Evolutionary conservation across 2,113 vertebrate genomes (phyloP).

Genomic region (Siniperca knerii): DNA sequence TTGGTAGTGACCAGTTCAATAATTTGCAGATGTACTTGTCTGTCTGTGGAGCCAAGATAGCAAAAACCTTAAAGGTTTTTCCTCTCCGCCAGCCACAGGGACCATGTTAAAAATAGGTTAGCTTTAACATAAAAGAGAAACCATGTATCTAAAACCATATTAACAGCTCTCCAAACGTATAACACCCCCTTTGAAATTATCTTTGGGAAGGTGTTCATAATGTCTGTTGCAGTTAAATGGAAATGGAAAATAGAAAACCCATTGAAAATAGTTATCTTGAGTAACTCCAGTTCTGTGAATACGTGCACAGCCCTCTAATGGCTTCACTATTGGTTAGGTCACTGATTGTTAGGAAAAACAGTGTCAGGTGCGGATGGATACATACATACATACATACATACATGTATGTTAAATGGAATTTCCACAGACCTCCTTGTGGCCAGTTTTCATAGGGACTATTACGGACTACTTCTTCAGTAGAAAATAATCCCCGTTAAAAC

Average conservation of each 20-base stretch:
- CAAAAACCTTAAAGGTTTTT: slow-evolving; percentile 37
- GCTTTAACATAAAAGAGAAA: not conserved
- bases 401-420: not conserved
- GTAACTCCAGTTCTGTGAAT: not conserved
- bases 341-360: not conserved
- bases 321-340: not conserved
- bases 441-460: not conserved
- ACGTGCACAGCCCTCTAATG: not conserved
- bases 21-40: slow-evolving; percentile 13
- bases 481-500: not conserved
- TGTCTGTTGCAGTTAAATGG: not conserved
- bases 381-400: not conserved
- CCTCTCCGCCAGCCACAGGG: not conserved
- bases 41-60: slow-evolving; percentile 49
- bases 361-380: not conserved
- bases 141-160: not conserved
- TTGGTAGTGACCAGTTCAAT: slow-evolving; percentile 26
- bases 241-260: not conserved
- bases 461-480: no score
- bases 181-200: not conserved
- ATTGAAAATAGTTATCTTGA: not conserved
- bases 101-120: slow-evolving; percentile 4
- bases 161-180: not conserved
- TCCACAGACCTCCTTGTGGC: not conserved
- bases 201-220: not conserved